Percentiles rank a stretch among this genome's conserved stretches.
These are phyloP conservation scores for Celastrina argiolus DNA, from an alignment of 2,888 invertebrate genomes.

Conservation along the genomic window DNA sequence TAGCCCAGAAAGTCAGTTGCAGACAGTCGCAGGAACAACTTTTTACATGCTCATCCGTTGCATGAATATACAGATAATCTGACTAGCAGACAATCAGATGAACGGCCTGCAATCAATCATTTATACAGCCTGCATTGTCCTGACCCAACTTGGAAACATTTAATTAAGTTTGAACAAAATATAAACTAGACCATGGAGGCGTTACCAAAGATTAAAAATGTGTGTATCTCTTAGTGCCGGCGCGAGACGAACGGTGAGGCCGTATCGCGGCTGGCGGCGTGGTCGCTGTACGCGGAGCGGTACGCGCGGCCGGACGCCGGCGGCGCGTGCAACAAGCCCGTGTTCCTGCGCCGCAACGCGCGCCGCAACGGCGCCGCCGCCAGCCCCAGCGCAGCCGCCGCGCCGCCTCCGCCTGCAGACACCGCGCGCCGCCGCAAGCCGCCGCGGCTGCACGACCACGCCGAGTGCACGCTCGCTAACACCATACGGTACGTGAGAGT, in stretches of 20 bases:
- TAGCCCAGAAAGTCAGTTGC: too few relatives aligned
- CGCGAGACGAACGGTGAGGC: constrained; percentile 40
- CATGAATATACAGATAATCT: too few relatives aligned
- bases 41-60: too few relatives aligned
- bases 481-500: constrained; percentile 30
- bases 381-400: constrained; percentile 24
- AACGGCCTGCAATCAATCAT: too few relatives aligned
- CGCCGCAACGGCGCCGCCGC: constrained; percentile 33
- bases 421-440: constrained; percentile 48
- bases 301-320: constrained; percentile 42
- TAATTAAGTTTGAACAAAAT: too few relatives aligned
- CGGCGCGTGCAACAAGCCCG: constrained; percentile 47
- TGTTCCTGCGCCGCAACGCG: constrained; percentile 56
- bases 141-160: too few relatives aligned
- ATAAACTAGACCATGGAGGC: too few relatives aligned
- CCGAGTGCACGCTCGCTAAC: constrained; percentile 45
- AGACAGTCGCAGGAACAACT: too few relatives aligned
- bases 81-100: too few relatives aligned
- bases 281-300: constrained; percentile 58
- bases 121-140: too few relatives aligned
- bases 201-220: too few relatives aligned
- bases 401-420: constrained; percentile 29
- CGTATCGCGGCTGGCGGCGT: constrained; percentile 48
- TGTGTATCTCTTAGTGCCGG: constrained; percentile 36
- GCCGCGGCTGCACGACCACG: constrained; percentile 47